Evolutionary conservation across 2,888 invertebrate genomes (phyloP), one percentile per base, ranked within the genome.

Genomic region (Laspeyria flexula): DNA sequence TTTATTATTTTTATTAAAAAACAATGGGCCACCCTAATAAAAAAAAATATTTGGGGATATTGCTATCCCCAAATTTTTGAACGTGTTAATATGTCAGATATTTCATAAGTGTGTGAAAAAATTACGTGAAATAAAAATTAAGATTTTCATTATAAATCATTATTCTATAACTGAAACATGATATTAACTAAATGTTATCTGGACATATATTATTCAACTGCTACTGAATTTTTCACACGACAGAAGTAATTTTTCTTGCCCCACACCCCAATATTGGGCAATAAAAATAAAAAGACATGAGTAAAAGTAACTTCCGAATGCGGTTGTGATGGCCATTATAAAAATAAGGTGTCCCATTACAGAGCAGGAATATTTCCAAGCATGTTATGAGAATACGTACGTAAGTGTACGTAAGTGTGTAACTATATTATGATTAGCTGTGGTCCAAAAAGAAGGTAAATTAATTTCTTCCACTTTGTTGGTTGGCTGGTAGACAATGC

Each of bases 281-380:
- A 87, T 88, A 89, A 88, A 87, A 86, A 70, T 88, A 89, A 88
- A 88, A 86, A 70, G 84, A 81, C 81, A 85, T 82, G 84, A 72
- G 76, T 78, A 82, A 85, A 86, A 86, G 87, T 88, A 85, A 87
- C 85, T 86, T 83, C 75, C 80, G 67, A 64, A 71, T 73, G 83
- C 79, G 83, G 81, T 79, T 70, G 77, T 66, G 54, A 69, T 71
- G 67, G 83, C 60, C 55, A 40, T 53, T 45, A 46, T 46, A 83
- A 83, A 82, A 86, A 83, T 84, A 86, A 90, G 90, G 79, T 90
- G 90, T 90, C 89, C 88, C 83, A 88, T 88, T 85, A 85, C 80
- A 82, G 80, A 76, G 77, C 88, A 84, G 81, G 78, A 74, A 65
- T 67, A 80, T 63, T 79, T 84, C 70, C n/a, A n/a, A n/a, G 65